Conservation (phyloP, 2,113 vertebrate species). For the Crotalus tigris region DNA sequence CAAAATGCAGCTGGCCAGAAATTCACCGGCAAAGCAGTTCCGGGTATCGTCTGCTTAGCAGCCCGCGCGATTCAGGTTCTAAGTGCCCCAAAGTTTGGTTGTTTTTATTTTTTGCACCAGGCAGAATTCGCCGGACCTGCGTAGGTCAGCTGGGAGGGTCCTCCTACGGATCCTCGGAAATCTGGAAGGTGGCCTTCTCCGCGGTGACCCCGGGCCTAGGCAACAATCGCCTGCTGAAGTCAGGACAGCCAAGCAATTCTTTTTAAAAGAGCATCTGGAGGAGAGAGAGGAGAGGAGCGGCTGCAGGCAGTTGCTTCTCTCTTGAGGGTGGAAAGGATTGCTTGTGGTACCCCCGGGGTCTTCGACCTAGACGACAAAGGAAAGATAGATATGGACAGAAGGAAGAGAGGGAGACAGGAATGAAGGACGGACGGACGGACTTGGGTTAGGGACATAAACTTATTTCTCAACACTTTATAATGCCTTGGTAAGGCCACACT, state of each 20-base stretch:
- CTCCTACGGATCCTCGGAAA: neutral
- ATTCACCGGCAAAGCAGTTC: neutral
- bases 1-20: neutral
- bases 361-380: neutral
- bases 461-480: neutral
- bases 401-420: neutral
- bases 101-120: neutral
- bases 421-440: neutral
- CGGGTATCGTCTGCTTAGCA: neutral
- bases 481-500: no score
- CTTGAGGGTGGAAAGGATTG: neutral
- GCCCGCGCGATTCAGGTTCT: neutral
- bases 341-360: no score
- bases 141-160: no score
- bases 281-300: neutral
- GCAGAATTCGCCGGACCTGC: neutral
- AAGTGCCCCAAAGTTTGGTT: neutral
- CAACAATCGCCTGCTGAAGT: neutral
- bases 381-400: neutral
- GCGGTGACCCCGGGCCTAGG: neutral
- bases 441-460: neutral
- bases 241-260: neutral
- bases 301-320: neutral
- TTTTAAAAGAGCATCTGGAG: neutral
- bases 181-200: neutral